Base-by-base conservation (phyloP, 2,113 vertebrate genomes). In the Telmatochromis brachygnathus region DNA sequence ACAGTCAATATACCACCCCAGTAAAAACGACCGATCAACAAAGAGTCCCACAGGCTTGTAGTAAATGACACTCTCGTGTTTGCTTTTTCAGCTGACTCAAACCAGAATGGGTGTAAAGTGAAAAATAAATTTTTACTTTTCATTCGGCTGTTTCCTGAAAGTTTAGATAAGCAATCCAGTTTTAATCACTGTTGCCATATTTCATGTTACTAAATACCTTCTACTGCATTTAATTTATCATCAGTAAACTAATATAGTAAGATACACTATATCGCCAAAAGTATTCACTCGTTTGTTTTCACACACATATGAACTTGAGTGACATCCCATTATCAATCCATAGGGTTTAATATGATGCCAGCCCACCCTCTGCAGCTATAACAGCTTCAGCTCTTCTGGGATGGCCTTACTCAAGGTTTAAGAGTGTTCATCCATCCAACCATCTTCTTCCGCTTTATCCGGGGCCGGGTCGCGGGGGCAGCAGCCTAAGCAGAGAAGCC, bases 1-100 rank as follows among this genome's bases (percentile, higher is more conserved):
- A 86, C 81, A 91, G 86, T 93, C 91, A 93, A 92, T 93, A 91
- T 56, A 19, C 37, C 83, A 83, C 75, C 81, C 84, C 54, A 47
- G 45, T 85, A 92, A 89, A 87, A 93, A 87, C 39, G 65, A 89
- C 47, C 55, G 51, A 82, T 91, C 85, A 87, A 73, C 37, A 51
- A 6, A 82, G 15, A 86, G 80, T 84, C 83, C 79, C 68, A 77
- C 13, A 83, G 87, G 55, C 42, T 84, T 81, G 45, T 37, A 49
- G 77, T 81, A 81, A 88, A 85, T 75, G 87, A 88, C 77, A 86
- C 11, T 13, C n/a, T 49, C 28, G 26, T 70, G 82, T 77, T 37
- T 37, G 13, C 81, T 80, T 88, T 82, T 53, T 75, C 56, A 39
- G 42, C 39, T 54, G 11, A 58, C 79, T 89, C 55, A 17, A 86